Percentiles rank a stretch among this genome's conserved stretches.
These are phyloP conservation scores for Platyura marginata DNA, from an alignment of 1,140 invertebrate species.

Conservation along the genomic window DNA sequence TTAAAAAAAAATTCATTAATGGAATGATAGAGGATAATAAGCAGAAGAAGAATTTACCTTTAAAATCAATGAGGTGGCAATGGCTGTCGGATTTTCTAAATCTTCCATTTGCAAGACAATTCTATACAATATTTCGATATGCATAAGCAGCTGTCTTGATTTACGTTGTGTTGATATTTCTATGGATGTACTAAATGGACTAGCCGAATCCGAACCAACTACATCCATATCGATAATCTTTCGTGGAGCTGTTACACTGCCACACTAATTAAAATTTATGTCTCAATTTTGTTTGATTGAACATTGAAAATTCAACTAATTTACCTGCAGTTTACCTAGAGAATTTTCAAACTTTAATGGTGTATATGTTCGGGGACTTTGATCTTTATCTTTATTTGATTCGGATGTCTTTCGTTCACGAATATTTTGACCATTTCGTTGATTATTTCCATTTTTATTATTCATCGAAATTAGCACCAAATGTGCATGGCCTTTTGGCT, in stretches of 20 bases:
- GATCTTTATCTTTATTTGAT: conserved; percentile 26
- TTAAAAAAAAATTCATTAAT: conserved; percentile 4
- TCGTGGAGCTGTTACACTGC: conserved; percentile 80
- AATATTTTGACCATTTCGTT: conserved; percentile 16
- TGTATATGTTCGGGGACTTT: conserved; percentile 39
- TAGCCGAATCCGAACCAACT: conserved; percentile 33
- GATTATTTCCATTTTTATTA: conserved; percentile 18
- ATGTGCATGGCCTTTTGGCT: conserved; percentile 24
- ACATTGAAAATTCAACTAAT: too few relatives aligned
- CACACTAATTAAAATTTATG: too few relatives aligned
- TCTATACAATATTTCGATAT: conserved; percentile 59
- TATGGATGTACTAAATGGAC: conserved; percentile 5
- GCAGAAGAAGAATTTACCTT: conserved; percentile 21
- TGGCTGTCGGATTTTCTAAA: conserved; percentile 47
- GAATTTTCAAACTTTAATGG: conserved; percentile 84
- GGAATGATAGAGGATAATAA: too few relatives aligned
- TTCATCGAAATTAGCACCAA: conserved; percentile 20
- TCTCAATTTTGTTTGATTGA: too few relatives aligned
- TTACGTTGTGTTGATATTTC: conserved; percentile 22
- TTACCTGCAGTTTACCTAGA: conserved; percentile 57
- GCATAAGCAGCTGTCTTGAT: conserved; percentile 57
- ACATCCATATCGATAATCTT: conserved; percentile 82
- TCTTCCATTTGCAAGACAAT: conserved; percentile 53
- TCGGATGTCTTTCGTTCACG: conserved; percentile 32
- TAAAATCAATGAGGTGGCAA: conserved; percentile 37